Percentiles rank a stretch among this genome's conserved stretches.
Conservation (phyloP, 1,140 invertebrate genomes). For the Drosophila varians region DNA sequence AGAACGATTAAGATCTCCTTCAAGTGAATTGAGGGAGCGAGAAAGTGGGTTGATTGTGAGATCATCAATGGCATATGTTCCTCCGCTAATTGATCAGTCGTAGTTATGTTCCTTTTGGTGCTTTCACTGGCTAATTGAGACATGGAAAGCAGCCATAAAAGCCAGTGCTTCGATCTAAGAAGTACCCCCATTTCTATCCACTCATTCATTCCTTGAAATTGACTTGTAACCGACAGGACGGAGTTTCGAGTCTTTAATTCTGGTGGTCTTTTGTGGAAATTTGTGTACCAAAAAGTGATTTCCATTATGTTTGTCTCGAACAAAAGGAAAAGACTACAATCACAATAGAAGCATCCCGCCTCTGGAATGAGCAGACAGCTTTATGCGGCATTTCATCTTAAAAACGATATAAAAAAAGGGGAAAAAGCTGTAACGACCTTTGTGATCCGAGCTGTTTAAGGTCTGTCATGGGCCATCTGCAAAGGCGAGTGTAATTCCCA, state of each 20-base stretch:
- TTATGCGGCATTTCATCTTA: constrained; percentile 47
- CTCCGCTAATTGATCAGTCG: constrained; percentile 43
- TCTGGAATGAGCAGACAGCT: constrained; percentile 26
- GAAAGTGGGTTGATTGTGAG: constrained; percentile 71
- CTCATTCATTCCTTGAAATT: constrained; percentile 14
- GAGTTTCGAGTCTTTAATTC: constrained; percentile 7
- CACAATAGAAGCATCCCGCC: constrained; percentile 61
- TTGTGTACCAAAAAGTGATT: constrained; percentile 32
- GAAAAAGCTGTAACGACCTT: constrained; percentile 61
- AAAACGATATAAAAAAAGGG: constrained; percentile 15
- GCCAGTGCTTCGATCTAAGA: constrained; percentile 14
- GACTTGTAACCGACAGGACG: constrained; percentile 40
- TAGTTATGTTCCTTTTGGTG: constrained; percentile 32
- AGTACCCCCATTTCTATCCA: no score
- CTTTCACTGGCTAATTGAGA: constrained; percentile 69
- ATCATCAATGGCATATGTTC: constrained; percentile 58
- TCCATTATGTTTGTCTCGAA: constrained; percentile 19
- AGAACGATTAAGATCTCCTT: constrained; percentile 71
- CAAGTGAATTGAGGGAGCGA: constrained; percentile 38
- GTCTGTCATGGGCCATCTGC: constrained; percentile 72
- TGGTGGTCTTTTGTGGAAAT: constrained; percentile 8
- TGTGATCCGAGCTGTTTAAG: constrained; percentile 56
- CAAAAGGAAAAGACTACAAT: constrained; percentile 25
- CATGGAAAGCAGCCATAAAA: constrained; percentile 42
- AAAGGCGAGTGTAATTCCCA: constrained; percentile 72